Percentiles rank a stretch among this genome's conserved stretches.
Evolutionary conservation across 1,140 invertebrate genomes (phyloP).

Genomic region (Euwallacea fornicatus): DNA sequence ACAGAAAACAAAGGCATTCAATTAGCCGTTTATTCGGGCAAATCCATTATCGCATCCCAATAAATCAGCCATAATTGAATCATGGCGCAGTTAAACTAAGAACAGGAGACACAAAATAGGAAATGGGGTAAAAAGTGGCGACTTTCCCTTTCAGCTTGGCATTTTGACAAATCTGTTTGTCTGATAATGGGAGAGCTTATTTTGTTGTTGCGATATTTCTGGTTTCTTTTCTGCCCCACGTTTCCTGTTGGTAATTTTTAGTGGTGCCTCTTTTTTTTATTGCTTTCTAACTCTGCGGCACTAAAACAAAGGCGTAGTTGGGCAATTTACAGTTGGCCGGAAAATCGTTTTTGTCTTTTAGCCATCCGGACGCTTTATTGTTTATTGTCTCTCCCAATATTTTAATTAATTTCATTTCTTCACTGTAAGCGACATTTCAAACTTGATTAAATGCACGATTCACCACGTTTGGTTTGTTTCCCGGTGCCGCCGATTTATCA

Average conservation of each 20-base stretch:
- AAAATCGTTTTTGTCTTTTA: conserved; percentile 10
- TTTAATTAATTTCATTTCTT: conserved; percentile 29
- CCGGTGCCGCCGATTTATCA: not conserved
- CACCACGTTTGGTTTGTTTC: not conserved
- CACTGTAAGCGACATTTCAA: conserved; percentile 24
- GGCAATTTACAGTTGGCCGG: not conserved
- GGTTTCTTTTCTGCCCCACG: not conserved
- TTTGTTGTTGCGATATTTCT: conserved; percentile 17
- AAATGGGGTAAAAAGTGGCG: conserved; percentile 22
- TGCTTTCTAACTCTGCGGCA: too few species aligned
- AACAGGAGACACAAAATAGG: conserved; percentile 29
- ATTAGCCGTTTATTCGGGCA: conserved; percentile 17
- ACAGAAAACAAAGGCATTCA: conserved; percentile 11
- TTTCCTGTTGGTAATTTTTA: conserved; percentile 10
- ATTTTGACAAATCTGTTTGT: conserved; percentile 43
- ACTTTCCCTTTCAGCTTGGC: conserved; percentile 38
- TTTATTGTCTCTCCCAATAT: conserved; percentile 11
- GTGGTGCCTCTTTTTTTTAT: too few species aligned
- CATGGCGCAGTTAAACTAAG: conserved; percentile 25
- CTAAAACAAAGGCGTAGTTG: not conserved
- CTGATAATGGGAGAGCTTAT: conserved; percentile 24
- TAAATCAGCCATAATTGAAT: conserved; percentile 30
- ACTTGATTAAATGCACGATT: conserved; percentile 9
- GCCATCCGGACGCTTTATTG: conserved; percentile 6
- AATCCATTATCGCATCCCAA: conserved; percentile 21